Percentiles rank a stretch among this genome's conserved stretches.
Conservation (phyloP, 2,797 vertebrate genomes). For the Pelochelys cantorii region DNA sequence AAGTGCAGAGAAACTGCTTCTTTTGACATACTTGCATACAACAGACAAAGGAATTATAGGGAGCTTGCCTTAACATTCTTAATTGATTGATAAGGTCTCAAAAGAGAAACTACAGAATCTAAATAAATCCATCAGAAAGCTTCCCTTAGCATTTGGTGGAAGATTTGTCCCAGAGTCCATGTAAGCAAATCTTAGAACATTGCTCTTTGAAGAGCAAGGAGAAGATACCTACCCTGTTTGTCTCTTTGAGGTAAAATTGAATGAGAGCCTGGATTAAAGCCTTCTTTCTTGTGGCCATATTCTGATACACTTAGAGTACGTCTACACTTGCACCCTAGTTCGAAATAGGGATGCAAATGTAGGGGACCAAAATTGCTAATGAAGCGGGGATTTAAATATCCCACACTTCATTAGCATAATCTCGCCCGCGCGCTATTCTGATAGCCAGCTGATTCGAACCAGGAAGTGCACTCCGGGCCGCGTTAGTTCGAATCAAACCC, state of each 20-base stretch:
- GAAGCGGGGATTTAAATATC: too few species aligned
- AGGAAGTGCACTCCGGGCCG: too few species aligned
- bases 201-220: not conserved
- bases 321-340: too few species aligned
- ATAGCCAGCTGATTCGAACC: too few species aligned
- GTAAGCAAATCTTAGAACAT: not conserved
- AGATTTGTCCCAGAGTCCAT: not conserved
- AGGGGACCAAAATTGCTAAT: too few species aligned
- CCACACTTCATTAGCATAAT: too few species aligned
- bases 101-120: not conserved
- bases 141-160: not conserved
- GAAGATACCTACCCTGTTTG: accelerated
- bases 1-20: conserved; percentile 5
- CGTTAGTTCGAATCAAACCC: too few species aligned
- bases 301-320: not conserved
- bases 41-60: conserved; percentile 45
- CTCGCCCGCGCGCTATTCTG: too few species aligned
- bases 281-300: not conserved
- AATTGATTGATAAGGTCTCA: conserved; percentile 28
- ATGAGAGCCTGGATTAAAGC: not conserved
- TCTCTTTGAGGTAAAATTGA: not conserved
- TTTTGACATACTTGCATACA: not conserved
- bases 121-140: not conserved
- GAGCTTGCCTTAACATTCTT: not conserved
- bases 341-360: too few species aligned